Conservation (phyloP, 2,888 invertebrate genomes). For the Noctua fimbriata region DNA sequence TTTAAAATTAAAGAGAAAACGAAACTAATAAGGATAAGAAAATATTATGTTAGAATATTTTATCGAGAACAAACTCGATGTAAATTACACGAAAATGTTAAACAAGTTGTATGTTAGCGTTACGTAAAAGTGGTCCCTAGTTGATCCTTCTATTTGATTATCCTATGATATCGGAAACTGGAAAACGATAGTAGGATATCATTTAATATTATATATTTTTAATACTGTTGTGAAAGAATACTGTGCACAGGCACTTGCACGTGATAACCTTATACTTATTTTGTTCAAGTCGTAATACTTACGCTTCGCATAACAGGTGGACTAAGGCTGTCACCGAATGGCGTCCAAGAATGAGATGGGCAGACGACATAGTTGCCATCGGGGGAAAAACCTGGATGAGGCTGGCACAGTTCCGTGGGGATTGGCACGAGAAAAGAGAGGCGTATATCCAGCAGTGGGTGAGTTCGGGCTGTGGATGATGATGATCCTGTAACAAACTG, state of each 20-base stretch:
- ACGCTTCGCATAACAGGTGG: too few species aligned
- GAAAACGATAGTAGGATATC: background rate
- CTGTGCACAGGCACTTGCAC: background rate
- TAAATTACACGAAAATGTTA: constrained; percentile 8
- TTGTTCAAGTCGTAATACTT: background rate
- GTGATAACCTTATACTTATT: background rate
- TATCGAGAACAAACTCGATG: background rate
- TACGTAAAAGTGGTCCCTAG: background rate
- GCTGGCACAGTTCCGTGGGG: too few species aligned
- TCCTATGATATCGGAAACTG: background rate
- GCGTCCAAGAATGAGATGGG: too few species aligned
- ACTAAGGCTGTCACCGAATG: too few species aligned
- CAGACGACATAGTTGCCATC: too few species aligned
- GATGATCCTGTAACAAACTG: background rate
- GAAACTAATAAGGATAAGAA: background rate
- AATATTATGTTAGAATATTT: background rate
- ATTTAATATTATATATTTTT: background rate
- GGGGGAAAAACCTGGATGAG: too few species aligned
- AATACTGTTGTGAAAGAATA: background rate
- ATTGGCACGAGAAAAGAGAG: too few species aligned
- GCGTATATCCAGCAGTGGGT: too few species aligned
- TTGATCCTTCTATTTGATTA: constrained; percentile 13
- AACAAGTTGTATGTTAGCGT: constrained; percentile 3
- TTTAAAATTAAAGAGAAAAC: background rate
- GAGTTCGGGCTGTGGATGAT: too few species aligned